phyloP scores from a whole-genome alignment of 2,113 vertebrate species.

The Phalacrocorax carbo region DNA sequence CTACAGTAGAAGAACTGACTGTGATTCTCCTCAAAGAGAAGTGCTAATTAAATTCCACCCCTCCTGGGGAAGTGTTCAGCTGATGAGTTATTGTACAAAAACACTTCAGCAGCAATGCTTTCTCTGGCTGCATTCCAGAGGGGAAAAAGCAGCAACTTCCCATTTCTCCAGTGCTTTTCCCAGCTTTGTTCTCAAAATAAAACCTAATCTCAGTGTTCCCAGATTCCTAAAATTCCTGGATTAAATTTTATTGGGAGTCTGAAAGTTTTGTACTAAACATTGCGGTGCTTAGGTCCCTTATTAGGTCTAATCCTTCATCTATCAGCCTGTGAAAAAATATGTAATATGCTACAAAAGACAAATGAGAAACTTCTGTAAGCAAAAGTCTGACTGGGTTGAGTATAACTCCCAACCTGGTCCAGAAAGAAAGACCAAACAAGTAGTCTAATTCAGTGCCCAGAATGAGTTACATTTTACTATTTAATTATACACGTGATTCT shows the following conservation, averaged over 20 bases:
- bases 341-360: neutral
- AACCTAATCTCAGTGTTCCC: neutral
- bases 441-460: neutral
- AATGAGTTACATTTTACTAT: neutral
- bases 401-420: neutral
- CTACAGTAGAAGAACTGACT: neutral
- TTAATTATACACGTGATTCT: neutral
- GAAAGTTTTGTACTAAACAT: neutral
- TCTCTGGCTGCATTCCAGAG: neutral
- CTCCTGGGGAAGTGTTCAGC: neutral
- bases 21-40: neutral
- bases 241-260: neutral
- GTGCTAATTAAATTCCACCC: neutral
- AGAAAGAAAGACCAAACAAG: neutral
- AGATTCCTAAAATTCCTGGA: neutral
- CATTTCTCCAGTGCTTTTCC: neutral
- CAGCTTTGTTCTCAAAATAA: constrained; percentile 33
- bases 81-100: neutral
- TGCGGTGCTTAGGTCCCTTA: neutral
- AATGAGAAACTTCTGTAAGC: neutral
- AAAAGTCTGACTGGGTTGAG: neutral
- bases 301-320: neutral
- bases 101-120: neutral
- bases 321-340: neutral
- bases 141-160: neutral